Conservation (phyloP, 2,888 invertebrate genomes). For the Dendrolimus pini region DNA sequence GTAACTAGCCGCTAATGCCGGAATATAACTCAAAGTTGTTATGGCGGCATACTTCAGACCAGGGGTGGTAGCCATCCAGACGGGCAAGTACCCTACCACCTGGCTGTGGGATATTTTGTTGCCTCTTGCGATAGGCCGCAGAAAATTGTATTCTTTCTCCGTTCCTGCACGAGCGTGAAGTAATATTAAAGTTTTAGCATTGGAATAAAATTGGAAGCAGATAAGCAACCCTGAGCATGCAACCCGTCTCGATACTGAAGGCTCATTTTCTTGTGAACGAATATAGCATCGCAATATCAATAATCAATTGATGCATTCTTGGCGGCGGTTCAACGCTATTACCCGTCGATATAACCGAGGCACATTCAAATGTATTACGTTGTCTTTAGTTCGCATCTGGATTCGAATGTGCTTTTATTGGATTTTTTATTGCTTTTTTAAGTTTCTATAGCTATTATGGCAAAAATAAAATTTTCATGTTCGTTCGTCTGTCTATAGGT, state of each 20-base stretch:
- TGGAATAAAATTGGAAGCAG: neutral
- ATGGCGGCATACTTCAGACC: too few species aligned
- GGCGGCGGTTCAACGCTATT: constrained; percentile 72
- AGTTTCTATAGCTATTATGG: too few species aligned
- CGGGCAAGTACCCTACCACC: too few species aligned
- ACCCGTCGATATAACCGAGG: constrained; percentile 43
- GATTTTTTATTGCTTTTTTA: neutral
- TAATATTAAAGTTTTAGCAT: neutral
- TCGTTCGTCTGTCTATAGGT: too few species aligned
- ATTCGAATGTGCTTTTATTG: constrained; percentile 1
- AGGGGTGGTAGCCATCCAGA: too few species aligned
- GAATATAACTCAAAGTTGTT: too few species aligned
- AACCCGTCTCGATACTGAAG: constrained; percentile 11
- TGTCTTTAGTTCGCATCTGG: constrained; percentile 55
- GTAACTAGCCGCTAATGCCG: too few species aligned
- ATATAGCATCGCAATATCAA: constrained; percentile 70
- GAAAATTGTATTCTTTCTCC: too few species aligned
- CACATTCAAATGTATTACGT: constrained; percentile 55
- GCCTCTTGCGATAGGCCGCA: too few species aligned
- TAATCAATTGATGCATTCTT: constrained; percentile 75
- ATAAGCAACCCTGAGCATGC: constrained; percentile 5
- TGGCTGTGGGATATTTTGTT: too few species aligned
- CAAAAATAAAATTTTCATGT: too few species aligned
- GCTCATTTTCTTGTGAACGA: constrained; percentile 57
- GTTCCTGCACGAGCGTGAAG: too few species aligned